A percentile compares a stretch with the other conserved stretches of the same genome.
These are phyloP conservation scores for Chymomyza amoena DNA, from an alignment of 2,888 invertebrate genomes.

Conservation along the genomic window DNA sequence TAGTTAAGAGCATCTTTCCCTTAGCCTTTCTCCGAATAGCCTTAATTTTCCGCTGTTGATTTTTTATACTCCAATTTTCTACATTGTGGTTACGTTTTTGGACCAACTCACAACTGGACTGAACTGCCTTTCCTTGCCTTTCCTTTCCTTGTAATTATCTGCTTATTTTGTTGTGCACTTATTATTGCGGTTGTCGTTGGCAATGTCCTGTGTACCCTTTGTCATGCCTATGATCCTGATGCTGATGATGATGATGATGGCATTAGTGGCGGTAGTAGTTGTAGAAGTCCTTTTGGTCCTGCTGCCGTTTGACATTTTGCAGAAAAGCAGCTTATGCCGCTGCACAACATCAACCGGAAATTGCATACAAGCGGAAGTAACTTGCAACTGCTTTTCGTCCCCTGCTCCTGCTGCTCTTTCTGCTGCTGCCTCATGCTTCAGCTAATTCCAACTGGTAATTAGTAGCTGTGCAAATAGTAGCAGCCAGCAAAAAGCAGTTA, in stretches of 20 bases:
- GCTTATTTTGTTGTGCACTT: conserved; percentile 49
- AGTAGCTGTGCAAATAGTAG: conserved; percentile 56
- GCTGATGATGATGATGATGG: conserved; percentile 12
- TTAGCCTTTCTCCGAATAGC: conserved; percentile 22
- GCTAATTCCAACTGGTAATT: conserved; percentile 62
- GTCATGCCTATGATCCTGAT: conserved; percentile 45
- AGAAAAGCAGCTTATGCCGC: conserved; percentile 64
- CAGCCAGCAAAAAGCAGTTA: conserved; percentile 11
- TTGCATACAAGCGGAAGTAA: conserved; percentile 70
- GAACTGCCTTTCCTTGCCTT: too few species aligned
- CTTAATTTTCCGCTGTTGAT: conserved; percentile 79
- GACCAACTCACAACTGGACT: conserved; percentile 18
- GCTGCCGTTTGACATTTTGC: conserved; percentile 57
- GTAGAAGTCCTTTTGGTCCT: neutral
- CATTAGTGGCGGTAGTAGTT: neutral
- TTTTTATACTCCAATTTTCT: conserved; percentile 77
- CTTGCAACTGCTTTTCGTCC: conserved; percentile 53
- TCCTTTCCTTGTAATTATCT: conserved; percentile 64
- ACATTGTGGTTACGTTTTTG: conserved; percentile 60
- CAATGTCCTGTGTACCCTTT: conserved; percentile 23
- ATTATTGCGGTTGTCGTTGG: conserved; percentile 15
- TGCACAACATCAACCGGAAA: conserved; percentile 49
- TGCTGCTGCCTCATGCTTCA: neutral
- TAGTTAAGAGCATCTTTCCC: neutral
- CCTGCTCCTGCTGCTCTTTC: neutral